Evolutionary conservation across 2,888 invertebrate genomes (phyloP).

Genomic region (Nipponacmea schrenckii): DNA sequence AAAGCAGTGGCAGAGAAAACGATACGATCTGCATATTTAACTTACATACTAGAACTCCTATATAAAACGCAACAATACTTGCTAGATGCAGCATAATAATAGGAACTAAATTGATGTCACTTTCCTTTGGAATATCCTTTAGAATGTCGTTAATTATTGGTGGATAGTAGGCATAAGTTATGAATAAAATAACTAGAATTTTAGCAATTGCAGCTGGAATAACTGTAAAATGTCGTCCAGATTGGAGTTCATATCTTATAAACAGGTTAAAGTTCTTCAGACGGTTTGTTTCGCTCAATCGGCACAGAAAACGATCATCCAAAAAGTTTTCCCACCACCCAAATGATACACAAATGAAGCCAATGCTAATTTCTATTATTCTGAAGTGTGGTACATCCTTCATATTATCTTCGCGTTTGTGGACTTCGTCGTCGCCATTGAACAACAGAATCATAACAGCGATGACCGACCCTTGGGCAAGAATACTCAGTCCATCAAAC

Average conservation of each 20-base stretch:
- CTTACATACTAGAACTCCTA: slow-evolving; percentile 70
- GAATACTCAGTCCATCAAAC: slow-evolving; percentile 30
- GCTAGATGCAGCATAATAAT: slow-evolving; percentile 10
- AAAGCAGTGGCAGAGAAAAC: slow-evolving; percentile 66
- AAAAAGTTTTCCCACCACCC: slow-evolving; percentile 57
- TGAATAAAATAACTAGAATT: background rate
- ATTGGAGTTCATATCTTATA: slow-evolving; percentile 26
- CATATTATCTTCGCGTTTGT: background rate
- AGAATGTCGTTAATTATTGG: background rate
- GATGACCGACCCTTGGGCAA: slow-evolving; percentile 40
- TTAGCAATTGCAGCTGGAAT: background rate
- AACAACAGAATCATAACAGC: slow-evolving; percentile 30
- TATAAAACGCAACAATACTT: slow-evolving; percentile 61
- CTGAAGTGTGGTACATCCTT: background rate
- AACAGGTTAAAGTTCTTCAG: slow-evolving; percentile 26
- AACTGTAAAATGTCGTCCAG: slow-evolving; percentile 24
- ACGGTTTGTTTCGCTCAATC: slow-evolving; percentile 11
- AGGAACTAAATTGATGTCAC: background rate
- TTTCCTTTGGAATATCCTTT: background rate
- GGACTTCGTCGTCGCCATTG: background rate
- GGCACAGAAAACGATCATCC: slow-evolving; percentile 41
- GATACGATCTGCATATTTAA: slow-evolving; percentile 68
- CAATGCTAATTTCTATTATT: slow-evolving; percentile 31
- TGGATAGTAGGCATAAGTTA: background rate
- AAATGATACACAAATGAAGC: slow-evolving; percentile 47